phyloP scores from a whole-genome alignment of 2,113 vertebrate genomes.

The Neotragus pygmaeus region DNA sequence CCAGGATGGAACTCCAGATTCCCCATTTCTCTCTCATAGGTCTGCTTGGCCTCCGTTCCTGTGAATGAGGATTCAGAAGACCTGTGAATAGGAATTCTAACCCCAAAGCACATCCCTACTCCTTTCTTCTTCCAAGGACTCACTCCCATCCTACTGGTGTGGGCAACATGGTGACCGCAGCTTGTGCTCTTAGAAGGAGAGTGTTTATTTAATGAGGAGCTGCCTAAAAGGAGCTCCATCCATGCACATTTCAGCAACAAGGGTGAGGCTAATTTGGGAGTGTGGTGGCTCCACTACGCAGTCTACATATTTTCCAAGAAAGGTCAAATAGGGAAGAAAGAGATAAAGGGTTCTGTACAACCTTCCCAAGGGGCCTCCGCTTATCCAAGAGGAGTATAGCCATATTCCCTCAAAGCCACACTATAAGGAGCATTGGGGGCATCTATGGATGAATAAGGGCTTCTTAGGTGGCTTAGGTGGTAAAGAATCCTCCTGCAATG shows the following conservation, averaged over 20 bases:
- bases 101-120: neutral
- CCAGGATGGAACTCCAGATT: neutral
- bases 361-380: neutral
- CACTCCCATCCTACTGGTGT: neutral
- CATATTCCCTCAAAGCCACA: neutral
- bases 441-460: neutral
- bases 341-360: neutral
- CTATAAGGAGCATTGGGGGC: neutral
- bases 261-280: neutral
- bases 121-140: neutral
- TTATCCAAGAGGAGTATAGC: neutral
- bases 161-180: neutral
- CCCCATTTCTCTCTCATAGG: neutral
- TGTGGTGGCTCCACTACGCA: neutral
- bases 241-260: neutral
- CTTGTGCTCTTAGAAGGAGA: neutral
- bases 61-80: neutral
- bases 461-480: neutral
- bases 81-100: neutral
- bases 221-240: neutral
- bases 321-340: neutral
- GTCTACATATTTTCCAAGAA: neutral
- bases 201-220: neutral
- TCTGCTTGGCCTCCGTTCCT: neutral
- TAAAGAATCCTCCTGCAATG: neutral